phyloP scores from a whole-genome alignment of 92 coral and sea anemone species.

The Paramuricea clavata region DNA sequence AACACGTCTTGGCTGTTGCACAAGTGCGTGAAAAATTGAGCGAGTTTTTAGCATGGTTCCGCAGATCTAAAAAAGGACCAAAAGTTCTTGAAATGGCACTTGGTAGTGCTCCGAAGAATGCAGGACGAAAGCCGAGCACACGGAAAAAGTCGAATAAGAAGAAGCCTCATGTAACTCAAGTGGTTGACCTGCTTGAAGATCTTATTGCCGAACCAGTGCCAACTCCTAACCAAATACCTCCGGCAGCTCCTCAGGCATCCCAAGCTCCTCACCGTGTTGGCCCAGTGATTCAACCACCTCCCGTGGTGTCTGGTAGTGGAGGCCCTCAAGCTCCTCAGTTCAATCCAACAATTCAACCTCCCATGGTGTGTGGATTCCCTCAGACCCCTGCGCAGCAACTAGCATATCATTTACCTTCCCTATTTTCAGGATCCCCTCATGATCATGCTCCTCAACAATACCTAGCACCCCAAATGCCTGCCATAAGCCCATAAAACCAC shows the following conservation, averaged over 20 bases:
- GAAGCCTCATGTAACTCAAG: conserved; percentile 12
- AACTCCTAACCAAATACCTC: neutral
- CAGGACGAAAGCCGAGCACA: conserved; percentile 46
- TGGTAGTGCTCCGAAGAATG: conserved; percentile 47
- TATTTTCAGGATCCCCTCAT: neutral
- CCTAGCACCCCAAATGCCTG: neutral
- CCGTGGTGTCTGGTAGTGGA: neutral
- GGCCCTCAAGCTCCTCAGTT: neutral
- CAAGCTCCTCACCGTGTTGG: neutral
- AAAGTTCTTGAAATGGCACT: conserved; percentile 32
- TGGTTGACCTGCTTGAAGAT: conserved; percentile 33
- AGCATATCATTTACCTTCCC: neutral
- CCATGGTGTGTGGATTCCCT: neutral
- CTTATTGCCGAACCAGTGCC: neutral
- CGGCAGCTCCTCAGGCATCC: neutral
- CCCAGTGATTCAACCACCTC: neutral
- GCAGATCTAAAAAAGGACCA: conserved; percentile 38
- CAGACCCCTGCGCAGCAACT: neutral
- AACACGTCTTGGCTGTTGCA: conserved; percentile 64
- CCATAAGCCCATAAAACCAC: neutral
- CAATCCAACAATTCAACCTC: neutral
- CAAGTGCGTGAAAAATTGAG: conserved; percentile 15
- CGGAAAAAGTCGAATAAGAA: conserved; percentile 31
- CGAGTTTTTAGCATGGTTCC: conserved; percentile 46
- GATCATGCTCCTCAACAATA: neutral